These are phyloP conservation scores for Parelbella ahira DNA, from an alignment of 2,888 invertebrate species.

Conservation along the genomic window DNA sequence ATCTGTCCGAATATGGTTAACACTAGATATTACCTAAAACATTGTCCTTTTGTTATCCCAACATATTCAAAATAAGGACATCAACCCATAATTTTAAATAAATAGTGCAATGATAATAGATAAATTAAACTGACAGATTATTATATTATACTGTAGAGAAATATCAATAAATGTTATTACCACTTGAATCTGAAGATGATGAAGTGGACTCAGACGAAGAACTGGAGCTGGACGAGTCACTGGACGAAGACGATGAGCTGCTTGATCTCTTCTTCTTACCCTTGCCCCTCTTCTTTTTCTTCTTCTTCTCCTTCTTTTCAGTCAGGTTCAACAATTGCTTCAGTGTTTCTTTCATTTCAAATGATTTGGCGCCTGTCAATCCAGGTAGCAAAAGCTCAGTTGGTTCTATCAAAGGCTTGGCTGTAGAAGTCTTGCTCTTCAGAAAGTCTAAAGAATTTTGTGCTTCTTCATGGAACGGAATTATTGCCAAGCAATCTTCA, in stretches of 20 bases:
- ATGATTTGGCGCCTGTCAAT: slow-evolving; percentile 74
- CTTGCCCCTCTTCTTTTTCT: slow-evolving; percentile 84
- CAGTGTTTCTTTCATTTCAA: slow-evolving; percentile 84
- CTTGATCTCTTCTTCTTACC: slow-evolving; percentile 83
- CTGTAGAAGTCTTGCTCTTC: slow-evolving; percentile 82
- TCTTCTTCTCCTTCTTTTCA: slow-evolving; percentile 84
- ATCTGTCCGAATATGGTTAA: too few relatives aligned
- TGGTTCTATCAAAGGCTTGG: slow-evolving; percentile 83
- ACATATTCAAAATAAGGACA: too few relatives aligned
- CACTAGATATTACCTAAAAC: too few relatives aligned
- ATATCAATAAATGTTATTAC: slow-evolving; percentile 40
- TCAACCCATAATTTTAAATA: too few relatives aligned
- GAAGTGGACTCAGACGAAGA: slow-evolving; percentile 81
- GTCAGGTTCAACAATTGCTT: slow-evolving; percentile 82
- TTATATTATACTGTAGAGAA: not conserved
- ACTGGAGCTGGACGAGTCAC: slow-evolving; percentile 84
- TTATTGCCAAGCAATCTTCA: slow-evolving; percentile 89
- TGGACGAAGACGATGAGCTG: slow-evolving; percentile 84
- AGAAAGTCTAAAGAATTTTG: slow-evolving; percentile 90
- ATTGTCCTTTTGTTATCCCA: too few relatives aligned
- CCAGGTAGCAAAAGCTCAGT: slow-evolving; percentile 82
- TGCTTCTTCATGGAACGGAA: slow-evolving; percentile 93
- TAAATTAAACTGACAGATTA: too few relatives aligned
- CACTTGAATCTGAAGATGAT: slow-evolving; percentile 79
- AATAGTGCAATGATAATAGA: too few relatives aligned